Evolutionary conservation across 2,797 vertebrate genomes (phyloP).

Genomic region (Notoglanidium macrostoma): DNA sequence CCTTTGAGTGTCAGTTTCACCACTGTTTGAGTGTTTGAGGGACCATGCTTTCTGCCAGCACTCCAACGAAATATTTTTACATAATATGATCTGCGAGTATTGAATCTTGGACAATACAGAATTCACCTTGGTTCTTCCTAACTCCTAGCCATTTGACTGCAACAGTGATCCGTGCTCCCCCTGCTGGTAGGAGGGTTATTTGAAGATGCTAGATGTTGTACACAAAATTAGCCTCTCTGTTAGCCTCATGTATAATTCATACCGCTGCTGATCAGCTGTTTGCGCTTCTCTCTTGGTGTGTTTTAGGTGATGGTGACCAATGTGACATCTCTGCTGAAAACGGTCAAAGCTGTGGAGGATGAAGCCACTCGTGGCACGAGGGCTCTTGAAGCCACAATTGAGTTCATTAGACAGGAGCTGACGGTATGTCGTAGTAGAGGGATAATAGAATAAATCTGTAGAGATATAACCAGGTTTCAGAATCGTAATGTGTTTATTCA

Average conservation of each 20-base stretch:
- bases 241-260: neutral
- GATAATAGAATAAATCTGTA: neutral
- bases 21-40: neutral
- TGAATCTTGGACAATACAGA: neutral
- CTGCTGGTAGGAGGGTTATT: conserved; percentile 29
- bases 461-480: neutral
- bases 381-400: conserved; percentile 95
- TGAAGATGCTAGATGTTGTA: neutral
- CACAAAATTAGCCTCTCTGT: neutral
- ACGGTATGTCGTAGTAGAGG: conserved; percentile 75
- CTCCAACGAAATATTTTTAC: neutral
- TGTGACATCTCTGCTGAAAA: conserved; percentile 97
- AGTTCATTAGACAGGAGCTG: conserved; percentile 97
- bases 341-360: conserved; percentile 98
- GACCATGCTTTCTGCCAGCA: neutral
- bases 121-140: neutral
- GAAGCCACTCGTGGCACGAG: conserved; percentile 97
- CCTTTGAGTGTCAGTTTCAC: neutral
- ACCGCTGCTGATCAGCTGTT: conserved; percentile 9
- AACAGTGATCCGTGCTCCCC: conserved; percentile 27
- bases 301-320: conserved; percentile 98
- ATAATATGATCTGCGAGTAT: neutral
- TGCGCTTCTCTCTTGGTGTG: conserved; percentile 16
- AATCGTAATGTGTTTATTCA: neutral
- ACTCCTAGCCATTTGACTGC: neutral